phyloP scores from a whole-genome alignment of 2,113 vertebrate species.

The Labrus mixtus region DNA sequence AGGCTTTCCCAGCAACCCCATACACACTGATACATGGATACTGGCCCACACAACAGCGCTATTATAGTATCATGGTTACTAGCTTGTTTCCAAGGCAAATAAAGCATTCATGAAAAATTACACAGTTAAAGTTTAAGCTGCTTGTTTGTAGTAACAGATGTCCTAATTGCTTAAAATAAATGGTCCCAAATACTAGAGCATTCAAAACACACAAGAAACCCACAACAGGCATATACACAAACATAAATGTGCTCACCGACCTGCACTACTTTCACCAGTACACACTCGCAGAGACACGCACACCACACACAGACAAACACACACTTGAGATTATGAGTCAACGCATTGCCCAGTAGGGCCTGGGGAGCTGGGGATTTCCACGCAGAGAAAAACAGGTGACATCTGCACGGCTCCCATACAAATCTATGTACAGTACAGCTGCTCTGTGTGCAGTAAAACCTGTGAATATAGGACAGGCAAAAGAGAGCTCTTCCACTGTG shows the following conservation, averaged over 20 bases:
- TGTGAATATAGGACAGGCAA: slow-evolving; percentile 61
- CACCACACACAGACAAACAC: slow-evolving; percentile 55
- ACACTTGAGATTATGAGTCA: slow-evolving; percentile 73
- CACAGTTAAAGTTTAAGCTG: slow-evolving; percentile 25
- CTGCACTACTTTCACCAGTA: slow-evolving; percentile 13
- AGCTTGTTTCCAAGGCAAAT: slow-evolving; percentile 33
- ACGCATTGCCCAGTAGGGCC: slow-evolving; percentile 64
- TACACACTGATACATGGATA: not conserved
- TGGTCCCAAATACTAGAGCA: slow-evolving; percentile 28
- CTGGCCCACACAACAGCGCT: slow-evolving; percentile 4
- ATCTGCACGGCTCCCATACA: slow-evolving; percentile 68
- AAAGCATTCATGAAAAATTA: slow-evolving; percentile 55
- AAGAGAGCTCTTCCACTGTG: slow-evolving; percentile 10
- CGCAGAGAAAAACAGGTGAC: slow-evolving; percentile 75
- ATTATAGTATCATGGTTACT: not conserved
- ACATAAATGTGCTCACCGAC: not conserved
- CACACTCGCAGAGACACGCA: slow-evolving; percentile 24
- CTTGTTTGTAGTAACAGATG: slow-evolving; percentile 16
- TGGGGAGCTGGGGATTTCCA: slow-evolving; percentile 79
- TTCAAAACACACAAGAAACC: slow-evolving; percentile 3
- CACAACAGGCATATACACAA: slow-evolving; percentile 12
- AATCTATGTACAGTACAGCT: slow-evolving; percentile 62
- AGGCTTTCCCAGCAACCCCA: not conserved
- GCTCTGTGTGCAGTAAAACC: slow-evolving; percentile 50
- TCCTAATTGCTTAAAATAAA: slow-evolving; percentile 62